These are phyloP conservation scores for Esox lucius DNA, from an alignment of 2,797 vertebrate species.

Conservation along the genomic window DNA sequence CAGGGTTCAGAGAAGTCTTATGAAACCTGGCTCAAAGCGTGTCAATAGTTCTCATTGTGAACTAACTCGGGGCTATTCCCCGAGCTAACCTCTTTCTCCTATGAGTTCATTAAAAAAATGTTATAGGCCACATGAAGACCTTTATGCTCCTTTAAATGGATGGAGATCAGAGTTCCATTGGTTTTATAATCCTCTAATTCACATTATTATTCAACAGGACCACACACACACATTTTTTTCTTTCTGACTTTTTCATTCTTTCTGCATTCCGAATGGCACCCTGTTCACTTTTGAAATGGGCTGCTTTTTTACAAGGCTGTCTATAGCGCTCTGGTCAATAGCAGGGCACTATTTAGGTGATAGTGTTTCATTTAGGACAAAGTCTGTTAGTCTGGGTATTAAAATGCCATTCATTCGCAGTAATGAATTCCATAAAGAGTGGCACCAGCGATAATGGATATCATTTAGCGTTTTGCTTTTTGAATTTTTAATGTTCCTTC, in stretches of 20 bases:
- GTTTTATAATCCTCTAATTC: background rate
- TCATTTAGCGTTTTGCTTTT: constrained; percentile 46
- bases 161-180: constrained; percentile 4
- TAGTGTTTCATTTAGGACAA: background rate
- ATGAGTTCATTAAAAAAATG: background rate
- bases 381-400: constrained; percentile 23
- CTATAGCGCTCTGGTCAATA: background rate
- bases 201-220: background rate
- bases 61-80: background rate
- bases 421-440: constrained; percentile 45
- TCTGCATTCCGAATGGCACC: background rate
- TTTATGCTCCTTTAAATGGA: background rate
- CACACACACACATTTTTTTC: background rate
- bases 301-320: background rate
- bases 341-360: background rate
- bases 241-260: constrained; percentile 11
- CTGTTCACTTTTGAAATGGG: background rate
- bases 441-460: constrained; percentile 33
- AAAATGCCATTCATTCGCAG: constrained; percentile 45
- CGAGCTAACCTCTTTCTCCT: background rate
- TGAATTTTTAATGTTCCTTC: constrained; percentile 54
- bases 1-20: constrained; percentile 1
- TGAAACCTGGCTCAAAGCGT: background rate
- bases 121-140: background rate
- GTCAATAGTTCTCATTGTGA: background rate